Evolutionary conservation across 2,113 vertebrate species (phyloP), one percentile per base, ranked within the genome.

Genomic region (Lutjanus erythropterus): DNA sequence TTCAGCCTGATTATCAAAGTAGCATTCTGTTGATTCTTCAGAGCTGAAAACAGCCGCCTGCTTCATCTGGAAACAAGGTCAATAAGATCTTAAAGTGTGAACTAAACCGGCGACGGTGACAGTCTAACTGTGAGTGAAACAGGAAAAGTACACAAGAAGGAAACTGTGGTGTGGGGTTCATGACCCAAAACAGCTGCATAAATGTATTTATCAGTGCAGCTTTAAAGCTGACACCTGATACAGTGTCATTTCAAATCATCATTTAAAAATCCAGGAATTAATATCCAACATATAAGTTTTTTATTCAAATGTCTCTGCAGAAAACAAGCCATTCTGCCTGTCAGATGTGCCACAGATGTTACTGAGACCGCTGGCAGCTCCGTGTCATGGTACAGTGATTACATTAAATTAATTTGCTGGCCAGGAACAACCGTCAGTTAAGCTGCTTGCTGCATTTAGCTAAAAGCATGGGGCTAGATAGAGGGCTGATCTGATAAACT

Each of bases 361-460:
- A 25, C 10, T 23, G 49, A 23, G 31, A 56, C 33, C 11, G 56
- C 56, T 68, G 67, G 61, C 55, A 72, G 37, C 68, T 65, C 41
- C 1, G 2, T 75, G 60, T 41, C 66, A 71, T 56, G 21, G 61
- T 67, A 25, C 27, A 7, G 61, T 77, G 58, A 77, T 73, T 52
- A 35, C 18, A 58, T 52, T 64, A 46, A 64, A 69, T 29, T 44
- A n/a, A 15, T 81, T 55, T 23, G 25, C 47, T 39, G 44, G 49
- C 19, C 16, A 73, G 49, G 75, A 72, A 56, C 46, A 39, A 59
- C 6, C 8, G 9, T 66, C 58, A 78, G 71, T 60, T 71, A 70
- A 77, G 58, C 49, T 74, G 56, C 39, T 41, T 42, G 71, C 52
- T 73, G 68, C 72, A 56, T 79, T 70, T 80, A 46, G 58, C 75